Percentiles rank a stretch among this genome's conserved stretches.
These are phyloP conservation scores for Heliornis fulica DNA, from an alignment of 2,113 vertebrate species.

Conservation along the genomic window DNA sequence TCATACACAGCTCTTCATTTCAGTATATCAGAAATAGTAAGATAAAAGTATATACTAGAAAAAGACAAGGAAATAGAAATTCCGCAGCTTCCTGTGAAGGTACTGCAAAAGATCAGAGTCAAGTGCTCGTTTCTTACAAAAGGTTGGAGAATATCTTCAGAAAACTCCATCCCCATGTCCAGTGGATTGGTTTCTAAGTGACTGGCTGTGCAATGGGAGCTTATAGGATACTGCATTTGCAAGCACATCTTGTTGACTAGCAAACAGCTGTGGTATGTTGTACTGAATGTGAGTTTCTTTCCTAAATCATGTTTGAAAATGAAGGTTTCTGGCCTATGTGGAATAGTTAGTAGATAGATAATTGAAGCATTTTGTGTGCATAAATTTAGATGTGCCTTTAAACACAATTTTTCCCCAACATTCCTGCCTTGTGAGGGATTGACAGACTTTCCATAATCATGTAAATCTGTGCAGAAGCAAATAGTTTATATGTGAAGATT, in stretches of 20 bases:
- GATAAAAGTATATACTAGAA: not conserved
- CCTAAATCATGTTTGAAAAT: not conserved
- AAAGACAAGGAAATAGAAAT: not conserved
- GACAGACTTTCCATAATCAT: not conserved
- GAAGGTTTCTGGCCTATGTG: not conserved
- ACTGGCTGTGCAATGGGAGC: not conserved
- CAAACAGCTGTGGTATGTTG: fast-evolving
- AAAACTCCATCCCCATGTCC: not conserved
- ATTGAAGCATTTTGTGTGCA: not conserved
- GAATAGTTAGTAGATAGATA: not conserved
- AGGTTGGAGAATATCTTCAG: not conserved
- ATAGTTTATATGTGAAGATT: not conserved
- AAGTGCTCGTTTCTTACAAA: not conserved
- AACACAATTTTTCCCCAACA: fast-evolving
- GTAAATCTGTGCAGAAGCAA: not conserved
- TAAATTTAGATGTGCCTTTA: not conserved
- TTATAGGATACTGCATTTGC: not conserved
- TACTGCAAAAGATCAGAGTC: not conserved
- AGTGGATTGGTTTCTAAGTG: not conserved
- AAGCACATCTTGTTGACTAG: not conserved
- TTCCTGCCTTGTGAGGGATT: not conserved
- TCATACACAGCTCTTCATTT: not conserved
- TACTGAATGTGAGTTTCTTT: not conserved
- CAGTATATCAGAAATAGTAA: not conserved
- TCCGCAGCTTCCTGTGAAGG: not conserved